Percentiles rank a stretch among this genome's conserved stretches.
These are phyloP conservation scores for Acanthisitta chloris DNA, from an alignment of 2,113 vertebrate genomes.

Conservation along the genomic window DNA sequence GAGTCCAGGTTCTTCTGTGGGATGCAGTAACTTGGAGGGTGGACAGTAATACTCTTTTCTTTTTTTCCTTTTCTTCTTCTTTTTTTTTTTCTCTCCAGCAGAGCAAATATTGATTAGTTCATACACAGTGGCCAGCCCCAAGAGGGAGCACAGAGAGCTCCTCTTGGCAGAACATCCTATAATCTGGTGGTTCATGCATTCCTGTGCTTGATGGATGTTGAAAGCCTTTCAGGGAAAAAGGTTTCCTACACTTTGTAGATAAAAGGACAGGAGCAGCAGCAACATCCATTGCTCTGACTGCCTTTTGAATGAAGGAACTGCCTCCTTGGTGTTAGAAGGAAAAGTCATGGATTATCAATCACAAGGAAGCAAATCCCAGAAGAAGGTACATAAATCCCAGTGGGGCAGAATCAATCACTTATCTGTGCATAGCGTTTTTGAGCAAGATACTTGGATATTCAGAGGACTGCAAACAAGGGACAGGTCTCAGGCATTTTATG, in stretches of 20 bases:
- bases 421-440: neutral
- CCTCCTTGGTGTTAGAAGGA: neutral
- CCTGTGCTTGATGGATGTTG: neutral
- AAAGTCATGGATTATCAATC: neutral
- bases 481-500: neutral
- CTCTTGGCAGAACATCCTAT: neutral
- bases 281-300: neutral
- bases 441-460: neutral
- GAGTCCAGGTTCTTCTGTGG: neutral
- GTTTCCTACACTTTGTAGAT: neutral
- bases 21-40: neutral
- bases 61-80: too few species aligned
- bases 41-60: neutral
- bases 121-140: neutral
- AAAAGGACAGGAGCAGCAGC: neutral
- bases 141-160: neutral
- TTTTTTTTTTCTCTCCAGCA: neutral
- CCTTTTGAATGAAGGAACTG: neutral
- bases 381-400: neutral
- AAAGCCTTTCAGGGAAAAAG: constrained; percentile 1
- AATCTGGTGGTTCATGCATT: neutral
- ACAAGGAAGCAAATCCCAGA: neutral
- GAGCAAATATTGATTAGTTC: neutral
- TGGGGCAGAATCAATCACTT: neutral
- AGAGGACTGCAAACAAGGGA: neutral